A percentile compares a stretch with the other conserved stretches of the same genome.
phyloP scores from a whole-genome alignment of 2,113 vertebrate species.

The Athene noctua region DNA sequence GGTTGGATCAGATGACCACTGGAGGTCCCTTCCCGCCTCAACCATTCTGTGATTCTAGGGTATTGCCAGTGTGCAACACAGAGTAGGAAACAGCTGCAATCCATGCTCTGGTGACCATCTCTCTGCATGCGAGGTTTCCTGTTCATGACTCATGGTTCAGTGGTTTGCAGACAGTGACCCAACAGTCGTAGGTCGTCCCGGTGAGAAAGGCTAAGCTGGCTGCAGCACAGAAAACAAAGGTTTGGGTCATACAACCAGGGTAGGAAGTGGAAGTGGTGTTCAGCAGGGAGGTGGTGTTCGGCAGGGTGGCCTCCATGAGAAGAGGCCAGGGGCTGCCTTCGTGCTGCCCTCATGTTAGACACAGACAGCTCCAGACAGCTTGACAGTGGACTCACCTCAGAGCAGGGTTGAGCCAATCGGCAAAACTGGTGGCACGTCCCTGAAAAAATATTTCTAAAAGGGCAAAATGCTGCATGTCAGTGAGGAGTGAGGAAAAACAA shows the following conservation, averaged over 20 bases:
- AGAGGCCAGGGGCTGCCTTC: too few relatives aligned
- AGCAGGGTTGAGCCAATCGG: background rate
- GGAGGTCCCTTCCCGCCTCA: background rate
- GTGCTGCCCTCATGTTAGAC: background rate
- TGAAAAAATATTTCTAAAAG: background rate
- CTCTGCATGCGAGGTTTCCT: background rate
- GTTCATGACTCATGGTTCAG: background rate
- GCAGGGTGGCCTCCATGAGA: too few relatives aligned
- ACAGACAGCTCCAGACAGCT: background rate
- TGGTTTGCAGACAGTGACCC: constrained; percentile 30
- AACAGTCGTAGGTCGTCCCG: constrained; percentile 31
- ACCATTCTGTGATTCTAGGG: too few relatives aligned
- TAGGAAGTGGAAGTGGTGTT: background rate
- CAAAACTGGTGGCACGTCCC: background rate
- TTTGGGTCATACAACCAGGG: background rate
- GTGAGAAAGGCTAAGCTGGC: background rate
- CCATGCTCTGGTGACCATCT: background rate
- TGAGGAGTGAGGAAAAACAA: background rate
- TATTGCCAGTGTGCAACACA: background rate
- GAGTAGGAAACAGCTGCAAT: background rate
- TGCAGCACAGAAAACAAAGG: constrained; percentile 5
- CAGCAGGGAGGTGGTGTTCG: background rate
- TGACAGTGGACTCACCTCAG: background rate
- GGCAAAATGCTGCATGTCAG: background rate
- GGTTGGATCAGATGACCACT: background rate